Evolutionary conservation across 2,888 invertebrate species (phyloP).

Genomic region (Zeuzera pyrina): DNA sequence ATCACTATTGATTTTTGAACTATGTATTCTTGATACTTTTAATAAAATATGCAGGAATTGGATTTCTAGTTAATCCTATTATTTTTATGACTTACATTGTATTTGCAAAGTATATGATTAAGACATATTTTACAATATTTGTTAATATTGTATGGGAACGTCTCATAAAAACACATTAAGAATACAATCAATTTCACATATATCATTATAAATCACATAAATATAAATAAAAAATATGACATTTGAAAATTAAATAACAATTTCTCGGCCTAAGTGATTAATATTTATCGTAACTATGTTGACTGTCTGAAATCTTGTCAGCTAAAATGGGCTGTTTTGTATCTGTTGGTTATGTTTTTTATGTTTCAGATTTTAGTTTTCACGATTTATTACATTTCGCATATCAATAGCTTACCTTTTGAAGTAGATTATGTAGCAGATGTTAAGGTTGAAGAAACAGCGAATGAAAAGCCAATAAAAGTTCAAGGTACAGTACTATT

Average conservation of each 20-base stretch:
- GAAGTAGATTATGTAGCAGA: conserved; percentile 10
- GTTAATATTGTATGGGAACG: conserved; percentile 16
- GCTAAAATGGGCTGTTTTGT: conserved; percentile 39
- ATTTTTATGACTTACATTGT: conserved; percentile 28
- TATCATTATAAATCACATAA: conserved; percentile 43
- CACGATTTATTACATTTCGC: conserved; percentile 23
- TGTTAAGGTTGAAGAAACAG: conserved; percentile 1
- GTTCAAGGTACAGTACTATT: too few species aligned
- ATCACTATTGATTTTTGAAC: too few species aligned
- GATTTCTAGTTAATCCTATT: not conserved
- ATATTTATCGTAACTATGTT: conserved; percentile 4
- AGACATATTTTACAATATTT: conserved; percentile 45
- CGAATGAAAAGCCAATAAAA: too few species aligned
- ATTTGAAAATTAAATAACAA: conserved; percentile 15
- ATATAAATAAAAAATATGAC: conserved; percentile 7
- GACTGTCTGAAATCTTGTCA: conserved; percentile 14
- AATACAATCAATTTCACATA: conserved; percentile 47
- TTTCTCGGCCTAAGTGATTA: conserved; percentile 30
- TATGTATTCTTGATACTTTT: too few species aligned
- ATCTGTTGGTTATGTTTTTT: conserved; percentile 56
- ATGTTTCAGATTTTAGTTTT: conserved; percentile 41
- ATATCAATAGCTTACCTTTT: conserved; percentile 23
- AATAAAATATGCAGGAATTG: too few species aligned
- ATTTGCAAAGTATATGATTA: conserved; percentile 51
- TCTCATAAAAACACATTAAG: conserved; percentile 24